Conservation (phyloP, 2,888 invertebrate genomes). For the Lasius fuliginosus region DNA sequence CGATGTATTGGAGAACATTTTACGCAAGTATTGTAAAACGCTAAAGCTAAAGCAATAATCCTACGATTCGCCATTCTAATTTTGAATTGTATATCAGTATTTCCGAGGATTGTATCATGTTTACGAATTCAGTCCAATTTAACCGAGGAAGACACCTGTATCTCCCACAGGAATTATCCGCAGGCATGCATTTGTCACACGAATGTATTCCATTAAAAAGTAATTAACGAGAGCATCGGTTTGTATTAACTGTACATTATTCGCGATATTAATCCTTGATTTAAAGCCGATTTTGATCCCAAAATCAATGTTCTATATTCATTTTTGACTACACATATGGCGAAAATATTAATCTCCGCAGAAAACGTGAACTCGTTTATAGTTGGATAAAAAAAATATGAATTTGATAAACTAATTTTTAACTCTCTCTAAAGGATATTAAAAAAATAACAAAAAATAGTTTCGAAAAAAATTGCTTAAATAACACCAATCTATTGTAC, state of each 20-base stretch:
- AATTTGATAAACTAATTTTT: not conserved
- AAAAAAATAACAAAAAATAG: not conserved
- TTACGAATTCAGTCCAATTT: constrained; percentile 3
- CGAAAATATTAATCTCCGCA: not conserved
- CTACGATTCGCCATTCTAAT: constrained; percentile 30
- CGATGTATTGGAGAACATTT: not conserved
- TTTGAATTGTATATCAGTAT: constrained; percentile 19
- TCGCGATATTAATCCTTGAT: not conserved
- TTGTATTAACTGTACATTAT: not conserved
- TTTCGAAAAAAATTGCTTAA: not conserved
- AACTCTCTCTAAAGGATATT: not conserved
- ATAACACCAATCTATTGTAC: not conserved
- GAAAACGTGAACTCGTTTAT: not conserved
- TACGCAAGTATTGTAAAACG: not conserved
- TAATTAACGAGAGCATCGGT: constrained; percentile 50
- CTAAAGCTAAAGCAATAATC: constrained; percentile 14
- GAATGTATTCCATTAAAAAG: constrained; percentile 20
- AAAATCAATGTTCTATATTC: too few species aligned
- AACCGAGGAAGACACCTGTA: not conserved
- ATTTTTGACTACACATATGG: not conserved
- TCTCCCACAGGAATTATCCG: not conserved
- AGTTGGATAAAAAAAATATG: not conserved
- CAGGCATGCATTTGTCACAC: not conserved
- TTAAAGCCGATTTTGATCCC: not conserved
- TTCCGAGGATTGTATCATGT: not conserved